Evolutionary conservation across 2,113 vertebrate species (phyloP).

Genomic region (Eulacestoma nigropectus): DNA sequence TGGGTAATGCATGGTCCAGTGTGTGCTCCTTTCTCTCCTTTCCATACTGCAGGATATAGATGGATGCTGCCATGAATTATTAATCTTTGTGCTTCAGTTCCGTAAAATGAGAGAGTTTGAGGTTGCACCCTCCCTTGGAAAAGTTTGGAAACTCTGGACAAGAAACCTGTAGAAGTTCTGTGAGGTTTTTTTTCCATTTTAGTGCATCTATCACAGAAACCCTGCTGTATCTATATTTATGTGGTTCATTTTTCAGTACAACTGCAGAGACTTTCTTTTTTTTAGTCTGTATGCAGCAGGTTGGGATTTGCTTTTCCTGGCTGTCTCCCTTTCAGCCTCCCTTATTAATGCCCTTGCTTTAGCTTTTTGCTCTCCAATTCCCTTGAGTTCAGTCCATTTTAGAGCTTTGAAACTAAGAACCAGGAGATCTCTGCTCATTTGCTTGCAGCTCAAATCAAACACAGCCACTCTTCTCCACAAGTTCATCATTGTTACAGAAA

Average conservation of each 20-base stretch:
- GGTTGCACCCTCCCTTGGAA: neutral
- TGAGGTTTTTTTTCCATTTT: neutral
- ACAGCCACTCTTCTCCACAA: neutral
- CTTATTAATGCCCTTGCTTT: neutral
- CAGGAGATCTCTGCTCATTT: neutral
- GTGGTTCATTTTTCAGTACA: neutral
- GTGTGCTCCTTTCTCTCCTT: neutral
- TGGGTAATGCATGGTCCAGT: neutral
- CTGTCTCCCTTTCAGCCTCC: neutral
- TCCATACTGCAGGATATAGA: neutral
- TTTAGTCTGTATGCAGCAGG: neutral
- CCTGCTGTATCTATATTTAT: neutral
- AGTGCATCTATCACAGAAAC: neutral
- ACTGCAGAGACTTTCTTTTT: neutral
- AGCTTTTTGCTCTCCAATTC: neutral
- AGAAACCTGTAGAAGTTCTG: neutral
- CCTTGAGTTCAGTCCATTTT: neutral
- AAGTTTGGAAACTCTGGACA: neutral
- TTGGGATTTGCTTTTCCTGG: conserved; percentile 3
- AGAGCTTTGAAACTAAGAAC: neutral
- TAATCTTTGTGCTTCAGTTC: neutral
- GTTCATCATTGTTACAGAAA: neutral
- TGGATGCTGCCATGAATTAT: conserved; percentile 10
- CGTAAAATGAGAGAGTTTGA: neutral
- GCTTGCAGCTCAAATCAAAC: neutral